Evolutionary conservation across 2,113 vertebrate species (phyloP).

Genomic region (Myotis yumanensis): DNA sequence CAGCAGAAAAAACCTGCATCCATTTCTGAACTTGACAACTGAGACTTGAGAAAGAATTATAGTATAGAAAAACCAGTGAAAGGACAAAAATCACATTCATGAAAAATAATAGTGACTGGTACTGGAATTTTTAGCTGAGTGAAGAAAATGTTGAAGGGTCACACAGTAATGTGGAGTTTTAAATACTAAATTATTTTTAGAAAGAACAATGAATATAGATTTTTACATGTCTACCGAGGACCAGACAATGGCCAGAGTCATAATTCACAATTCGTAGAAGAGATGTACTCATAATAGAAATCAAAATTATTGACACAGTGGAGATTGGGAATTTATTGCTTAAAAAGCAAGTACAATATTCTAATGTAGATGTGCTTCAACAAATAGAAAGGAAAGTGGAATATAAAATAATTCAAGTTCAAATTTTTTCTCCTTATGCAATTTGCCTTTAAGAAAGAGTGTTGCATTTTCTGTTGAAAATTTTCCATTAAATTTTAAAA

Average conservation of each 20-base stretch:
- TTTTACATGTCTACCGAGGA: not conserved
- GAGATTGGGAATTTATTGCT: not conserved
- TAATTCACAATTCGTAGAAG: not conserved
- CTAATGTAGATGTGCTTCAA: not conserved
- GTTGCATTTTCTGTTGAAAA: not conserved
- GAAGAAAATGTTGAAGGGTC: not conserved
- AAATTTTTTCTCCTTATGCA: not conserved
- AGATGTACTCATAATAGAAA: not conserved
- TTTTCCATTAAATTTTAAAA: not conserved
- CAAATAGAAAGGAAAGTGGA: not conserved
- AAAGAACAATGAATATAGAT: not conserved
- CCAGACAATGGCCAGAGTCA: not conserved
- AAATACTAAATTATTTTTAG: not conserved
- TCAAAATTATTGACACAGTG: not conserved
- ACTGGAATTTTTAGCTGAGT: not conserved
- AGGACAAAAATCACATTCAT: not conserved
- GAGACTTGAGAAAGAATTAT: not conserved
- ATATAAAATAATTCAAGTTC: not conserved
- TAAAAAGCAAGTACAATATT: not conserved
- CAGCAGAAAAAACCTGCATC: not conserved
- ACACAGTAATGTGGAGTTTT: not conserved
- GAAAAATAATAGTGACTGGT: not conserved
- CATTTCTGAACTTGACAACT: not conserved
- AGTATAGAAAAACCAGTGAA: not conserved
- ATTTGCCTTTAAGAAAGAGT: conserved; percentile 1